A percentile compares a stretch with the other conserved stretches of the same genome.
These are phyloP conservation scores for Alloplasta piceator DNA, from an alignment of 2,888 invertebrate genomes.

Conservation along the genomic window DNA sequence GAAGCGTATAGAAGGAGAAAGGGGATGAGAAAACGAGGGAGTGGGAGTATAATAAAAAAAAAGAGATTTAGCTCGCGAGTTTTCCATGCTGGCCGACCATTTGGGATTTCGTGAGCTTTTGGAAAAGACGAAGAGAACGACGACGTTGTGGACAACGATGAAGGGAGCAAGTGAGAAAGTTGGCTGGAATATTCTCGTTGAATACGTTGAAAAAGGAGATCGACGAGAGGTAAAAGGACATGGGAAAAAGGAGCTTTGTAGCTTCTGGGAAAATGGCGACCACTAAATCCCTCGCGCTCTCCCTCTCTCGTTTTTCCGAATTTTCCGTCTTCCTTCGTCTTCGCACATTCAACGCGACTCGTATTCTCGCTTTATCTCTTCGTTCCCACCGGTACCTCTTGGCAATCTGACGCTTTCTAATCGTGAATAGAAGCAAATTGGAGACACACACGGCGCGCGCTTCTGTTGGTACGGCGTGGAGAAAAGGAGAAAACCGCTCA, in stretches of 20 bases:
- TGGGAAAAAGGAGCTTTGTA: conserved; percentile 50
- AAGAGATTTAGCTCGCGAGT: neutral
- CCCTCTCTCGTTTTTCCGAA: neutral
- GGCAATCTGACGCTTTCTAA: conserved; percentile 69
- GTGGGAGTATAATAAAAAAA: conserved; percentile 3
- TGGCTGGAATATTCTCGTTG: conserved; percentile 44
- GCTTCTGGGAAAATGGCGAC: conserved; percentile 52
- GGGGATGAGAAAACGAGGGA: conserved; percentile 37
- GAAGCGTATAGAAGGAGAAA: conserved; percentile 21
- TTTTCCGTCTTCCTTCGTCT: conserved; percentile 34
- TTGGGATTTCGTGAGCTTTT: conserved; percentile 27
- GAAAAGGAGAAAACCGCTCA: conserved; percentile 54
- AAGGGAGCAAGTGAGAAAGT: conserved; percentile 23
- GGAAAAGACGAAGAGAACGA: conserved; percentile 42
- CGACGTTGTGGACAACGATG: conserved; percentile 45
- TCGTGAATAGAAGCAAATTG: conserved; percentile 71
- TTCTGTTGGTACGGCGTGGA: conserved; percentile 8
- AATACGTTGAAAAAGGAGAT: conserved; percentile 48
- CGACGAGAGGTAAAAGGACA: conserved; percentile 46
- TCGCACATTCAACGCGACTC: conserved; percentile 23
- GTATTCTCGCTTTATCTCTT: conserved; percentile 43
- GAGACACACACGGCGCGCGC: conserved; percentile 56
- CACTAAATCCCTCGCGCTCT: conserved; percentile 37
- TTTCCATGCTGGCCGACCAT: conserved; percentile 18
- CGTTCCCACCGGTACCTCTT: conserved; percentile 40